Evolutionary conservation across 2,797 vertebrate species (phyloP).

Genomic region (Gephyroberyx darwinii): DNA sequence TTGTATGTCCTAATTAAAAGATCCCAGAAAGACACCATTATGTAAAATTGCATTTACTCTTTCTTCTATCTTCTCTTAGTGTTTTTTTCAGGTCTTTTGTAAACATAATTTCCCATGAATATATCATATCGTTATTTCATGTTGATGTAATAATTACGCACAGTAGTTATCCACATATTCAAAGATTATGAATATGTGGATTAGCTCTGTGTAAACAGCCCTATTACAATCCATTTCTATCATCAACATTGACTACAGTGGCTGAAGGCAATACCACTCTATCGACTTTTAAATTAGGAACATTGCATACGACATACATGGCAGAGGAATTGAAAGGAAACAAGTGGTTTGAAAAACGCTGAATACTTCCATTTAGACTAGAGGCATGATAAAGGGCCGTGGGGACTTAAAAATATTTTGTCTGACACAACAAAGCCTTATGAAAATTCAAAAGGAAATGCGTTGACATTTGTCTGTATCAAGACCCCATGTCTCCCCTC

Average conservation of each 20-base stretch:
- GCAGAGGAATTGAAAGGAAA: slow-evolving; percentile 17
- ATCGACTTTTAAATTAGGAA: neutral
- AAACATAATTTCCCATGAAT: too few species aligned
- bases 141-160: too few species aligned
- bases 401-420: slow-evolving; percentile 32
- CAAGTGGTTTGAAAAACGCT: slow-evolving; percentile 25
- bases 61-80: too few species aligned
- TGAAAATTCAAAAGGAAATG: slow-evolving; percentile 53
- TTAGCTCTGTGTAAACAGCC: neutral
- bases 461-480: slow-evolving; percentile 54
- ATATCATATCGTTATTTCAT: too few species aligned
- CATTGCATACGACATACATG: neutral
- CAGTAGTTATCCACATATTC: too few species aligned
- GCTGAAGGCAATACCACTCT: slow-evolving; percentile 9
- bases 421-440: slow-evolving; percentile 55
- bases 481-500: slow-evolving; percentile 36
- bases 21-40: too few species aligned
- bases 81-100: too few species aligned
- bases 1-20: too few species aligned
- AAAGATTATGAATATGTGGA: too few species aligned
- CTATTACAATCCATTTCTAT: slow-evolving; percentile 4
- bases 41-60: too few species aligned
- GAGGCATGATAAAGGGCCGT: slow-evolving; percentile 29
- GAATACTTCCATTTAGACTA: slow-evolving; percentile 1
- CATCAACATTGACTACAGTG: neutral